These are phyloP conservation scores for Anguilla rostrata DNA, from an alignment of 2,113 vertebrate genomes.

Conservation along the genomic window DNA sequence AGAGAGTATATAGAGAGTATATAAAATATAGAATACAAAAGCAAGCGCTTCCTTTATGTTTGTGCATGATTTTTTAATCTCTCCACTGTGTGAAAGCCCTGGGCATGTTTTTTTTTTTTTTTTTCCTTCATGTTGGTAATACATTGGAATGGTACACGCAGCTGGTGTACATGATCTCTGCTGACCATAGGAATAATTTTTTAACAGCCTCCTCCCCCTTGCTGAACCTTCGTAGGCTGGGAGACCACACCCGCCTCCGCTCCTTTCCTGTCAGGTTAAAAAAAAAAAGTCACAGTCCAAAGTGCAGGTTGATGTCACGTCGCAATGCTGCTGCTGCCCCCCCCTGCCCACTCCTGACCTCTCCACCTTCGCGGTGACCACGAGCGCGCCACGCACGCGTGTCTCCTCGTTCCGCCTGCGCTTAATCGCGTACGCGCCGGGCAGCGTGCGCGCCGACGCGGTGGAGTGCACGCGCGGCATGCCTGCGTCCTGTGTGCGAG, in stretches of 20 bases:
- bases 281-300: neutral
- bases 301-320: neutral
- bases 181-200: neutral
- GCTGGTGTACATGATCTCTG: conserved; percentile 3
- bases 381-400: too few species aligned
- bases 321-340: too few species aligned
- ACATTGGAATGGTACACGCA: neutral
- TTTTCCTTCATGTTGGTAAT: too few species aligned
- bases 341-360: neutral
- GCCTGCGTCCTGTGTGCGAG: neutral
- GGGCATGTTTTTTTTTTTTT: too few species aligned
- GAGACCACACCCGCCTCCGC: neutral
- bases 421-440: too few species aligned
- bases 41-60: too few species aligned
- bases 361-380: neutral
- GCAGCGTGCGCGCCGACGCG: too few species aligned
- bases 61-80: too few species aligned
- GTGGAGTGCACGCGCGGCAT: neutral
- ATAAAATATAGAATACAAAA: too few species aligned
- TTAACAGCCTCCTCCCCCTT: neutral
- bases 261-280: neutral
- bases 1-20: too few species aligned
- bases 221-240: neutral
- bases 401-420: too few species aligned
- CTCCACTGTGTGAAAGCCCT: too few species aligned